phyloP scores from a whole-genome alignment of 2,888 invertebrate species.

The Drosophila nr. medialis region DNA sequence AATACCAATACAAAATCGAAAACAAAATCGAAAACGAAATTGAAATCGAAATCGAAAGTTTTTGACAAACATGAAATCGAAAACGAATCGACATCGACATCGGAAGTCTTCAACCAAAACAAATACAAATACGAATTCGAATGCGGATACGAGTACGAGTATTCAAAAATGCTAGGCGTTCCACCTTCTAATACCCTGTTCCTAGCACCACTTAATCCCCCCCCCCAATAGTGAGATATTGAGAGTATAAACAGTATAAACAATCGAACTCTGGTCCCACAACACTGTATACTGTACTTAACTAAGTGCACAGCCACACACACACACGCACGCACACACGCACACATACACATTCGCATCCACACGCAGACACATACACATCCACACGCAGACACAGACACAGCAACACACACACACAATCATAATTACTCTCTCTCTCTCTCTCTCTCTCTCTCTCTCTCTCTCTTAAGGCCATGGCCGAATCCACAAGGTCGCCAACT shows the following conservation, averaged over 20 bases:
- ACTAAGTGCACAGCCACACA: slow-evolving; percentile 19
- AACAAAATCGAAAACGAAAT: too few species aligned
- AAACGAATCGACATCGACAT: too few species aligned
- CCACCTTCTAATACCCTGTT: background rate
- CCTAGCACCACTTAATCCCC: too few species aligned
- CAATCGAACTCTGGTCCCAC: slow-evolving; percentile 36
- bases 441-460: too few species aligned
- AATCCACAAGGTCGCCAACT: background rate
- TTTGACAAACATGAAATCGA: too few species aligned
- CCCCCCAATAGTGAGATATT: slow-evolving; percentile 10
- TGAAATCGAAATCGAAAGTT: too few species aligned
- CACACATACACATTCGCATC: too few species aligned
- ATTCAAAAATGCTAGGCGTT: background rate
- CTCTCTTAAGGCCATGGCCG: too few species aligned
- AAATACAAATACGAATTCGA: background rate
- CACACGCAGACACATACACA: background rate
- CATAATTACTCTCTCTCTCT: too few species aligned
- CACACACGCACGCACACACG: background rate
- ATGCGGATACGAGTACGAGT: background rate
- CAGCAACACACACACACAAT: slow-evolving; percentile 8
- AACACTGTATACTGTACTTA: slow-evolving; percentile 30
- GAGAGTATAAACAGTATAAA: slow-evolving; percentile 31
- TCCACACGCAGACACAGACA: background rate
- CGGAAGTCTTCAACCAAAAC: too few species aligned
- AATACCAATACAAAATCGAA: too few species aligned